Evolutionary conservation across 2,113 vertebrate species (phyloP).

Genomic region (Acrocephalus arundinaceus): DNA sequence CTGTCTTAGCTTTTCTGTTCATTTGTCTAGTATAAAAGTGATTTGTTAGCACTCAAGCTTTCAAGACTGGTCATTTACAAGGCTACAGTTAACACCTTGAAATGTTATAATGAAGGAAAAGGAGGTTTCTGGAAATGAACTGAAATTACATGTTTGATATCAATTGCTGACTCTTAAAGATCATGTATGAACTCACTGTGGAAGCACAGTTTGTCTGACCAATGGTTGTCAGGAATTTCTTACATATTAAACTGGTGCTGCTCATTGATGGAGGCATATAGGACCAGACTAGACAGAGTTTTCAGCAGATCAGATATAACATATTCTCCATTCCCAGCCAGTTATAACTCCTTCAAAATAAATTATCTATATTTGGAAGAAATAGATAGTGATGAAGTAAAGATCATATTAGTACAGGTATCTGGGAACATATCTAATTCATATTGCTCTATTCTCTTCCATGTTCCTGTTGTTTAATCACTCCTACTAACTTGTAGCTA

Average conservation of each 20-base stretch:
- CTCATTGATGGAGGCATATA: neutral
- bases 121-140: neutral
- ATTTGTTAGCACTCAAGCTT: neutral
- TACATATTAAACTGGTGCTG: neutral
- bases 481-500: neutral
- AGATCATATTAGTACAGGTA: neutral
- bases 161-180: neutral
- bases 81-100: neutral
- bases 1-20: conserved; percentile 3
- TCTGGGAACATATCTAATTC: neutral
- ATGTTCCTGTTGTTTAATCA: neutral
- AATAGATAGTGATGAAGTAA: neutral
- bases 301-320: neutral
- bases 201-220: neutral
- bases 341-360: neutral
- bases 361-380: neutral
- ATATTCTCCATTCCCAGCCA: neutral
- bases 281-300: neutral
- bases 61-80: neutral
- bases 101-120: neutral
- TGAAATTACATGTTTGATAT: neutral
- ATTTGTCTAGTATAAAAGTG: neutral
- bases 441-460: neutral
- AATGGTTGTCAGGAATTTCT: neutral
- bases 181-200: neutral